Conservation (phyloP, 2,113 vertebrate genomes). For the Ceyx cyanopectus region DNA sequence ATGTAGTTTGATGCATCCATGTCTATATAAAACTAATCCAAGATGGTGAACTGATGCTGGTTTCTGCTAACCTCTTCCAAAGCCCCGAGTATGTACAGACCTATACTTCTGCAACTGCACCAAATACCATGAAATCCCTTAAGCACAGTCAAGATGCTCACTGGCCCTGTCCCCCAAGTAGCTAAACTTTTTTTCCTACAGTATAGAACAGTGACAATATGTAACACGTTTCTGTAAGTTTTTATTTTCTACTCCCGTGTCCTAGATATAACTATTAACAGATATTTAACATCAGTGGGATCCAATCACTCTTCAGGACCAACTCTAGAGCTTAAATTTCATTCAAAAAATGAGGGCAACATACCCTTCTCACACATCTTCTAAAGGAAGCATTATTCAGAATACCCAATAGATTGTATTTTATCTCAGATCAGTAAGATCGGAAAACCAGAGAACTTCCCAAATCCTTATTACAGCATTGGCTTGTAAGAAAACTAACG, state of each 20-base stretch:
- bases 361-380: neutral
- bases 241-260: neutral
- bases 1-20: neutral
- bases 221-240: neutral
- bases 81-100: neutral
- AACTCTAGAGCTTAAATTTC: neutral
- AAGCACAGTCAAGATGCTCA: neutral
- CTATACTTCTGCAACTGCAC: neutral
- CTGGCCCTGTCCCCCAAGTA: accelerated
- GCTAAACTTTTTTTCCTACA: neutral
- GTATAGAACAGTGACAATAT: neutral
- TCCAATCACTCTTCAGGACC: neutral
- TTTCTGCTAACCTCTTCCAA: neutral
- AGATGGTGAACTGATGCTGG: neutral
- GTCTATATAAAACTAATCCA: neutral
- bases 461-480: neutral
- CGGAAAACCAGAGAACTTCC: neutral
- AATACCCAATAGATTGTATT: neutral
- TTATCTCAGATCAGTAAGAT: neutral
- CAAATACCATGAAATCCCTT: neutral
- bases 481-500: neutral
- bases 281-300: neutral
- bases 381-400: neutral
- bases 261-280: neutral
- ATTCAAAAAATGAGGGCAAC: neutral